Percentiles rank a stretch among this genome's conserved stretches.
Evolutionary conservation across 2,113 vertebrate species (phyloP).

Genomic region (Oreochromis aureus): DNA sequence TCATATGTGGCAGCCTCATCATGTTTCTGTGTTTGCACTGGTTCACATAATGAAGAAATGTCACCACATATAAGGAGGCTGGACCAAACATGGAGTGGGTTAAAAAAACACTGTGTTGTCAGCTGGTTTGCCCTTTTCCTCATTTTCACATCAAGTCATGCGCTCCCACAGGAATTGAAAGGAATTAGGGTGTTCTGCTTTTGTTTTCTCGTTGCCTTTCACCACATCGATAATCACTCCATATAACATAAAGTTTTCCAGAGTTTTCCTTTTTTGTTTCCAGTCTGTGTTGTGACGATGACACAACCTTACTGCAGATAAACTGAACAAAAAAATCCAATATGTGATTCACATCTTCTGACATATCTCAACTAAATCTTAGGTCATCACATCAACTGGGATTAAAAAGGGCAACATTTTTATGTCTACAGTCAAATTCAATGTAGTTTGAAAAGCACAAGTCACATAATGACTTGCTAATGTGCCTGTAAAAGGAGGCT

Average conservation of each 20-base stretch:
- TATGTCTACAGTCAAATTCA: neutral
- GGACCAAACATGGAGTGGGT: neutral
- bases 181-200: conserved; percentile 38
- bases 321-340: neutral
- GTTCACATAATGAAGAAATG: conserved; percentile 15
- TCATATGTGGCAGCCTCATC: neutral
- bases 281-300: neutral
- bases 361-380: neutral
- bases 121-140: conserved; percentile 10
- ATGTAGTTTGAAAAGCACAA: neutral
- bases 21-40: conserved; percentile 1
- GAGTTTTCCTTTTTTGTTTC: neutral
- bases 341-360: neutral
- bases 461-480: neutral
- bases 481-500: neutral
- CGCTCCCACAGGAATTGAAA: conserved; percentile 22
- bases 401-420: neutral
- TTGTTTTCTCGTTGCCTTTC: conserved; percentile 19
- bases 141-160: conserved; percentile 11
- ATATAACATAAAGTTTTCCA: neutral
- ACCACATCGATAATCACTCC: neutral
- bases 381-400: neutral
- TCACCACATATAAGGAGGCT: neutral
- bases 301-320: neutral
- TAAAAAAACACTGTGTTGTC: neutral